Percentiles rank a stretch among this genome's conserved stretches.
Evolutionary conservation across 1,140 invertebrate species (phyloP).

Genomic region (Drosophila sp.): DNA sequence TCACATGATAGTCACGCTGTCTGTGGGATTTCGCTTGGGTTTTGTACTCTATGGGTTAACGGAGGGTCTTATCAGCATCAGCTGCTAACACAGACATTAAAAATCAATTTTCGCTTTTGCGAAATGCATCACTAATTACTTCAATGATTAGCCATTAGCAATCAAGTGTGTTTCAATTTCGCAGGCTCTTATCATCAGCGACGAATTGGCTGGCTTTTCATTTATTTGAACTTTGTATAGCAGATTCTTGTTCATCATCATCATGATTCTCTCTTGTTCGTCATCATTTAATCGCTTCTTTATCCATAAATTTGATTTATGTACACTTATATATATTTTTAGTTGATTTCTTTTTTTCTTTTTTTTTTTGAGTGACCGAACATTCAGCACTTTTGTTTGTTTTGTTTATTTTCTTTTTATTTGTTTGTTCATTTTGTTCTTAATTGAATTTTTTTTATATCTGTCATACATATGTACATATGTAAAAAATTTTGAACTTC

Average conservation of each 20-base stretch:
- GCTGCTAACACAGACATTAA: slow-evolving; percentile 4
- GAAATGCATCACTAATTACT: slow-evolving; percentile 12
- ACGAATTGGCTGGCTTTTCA: background rate
- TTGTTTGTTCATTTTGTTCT: slow-evolving; percentile 44
- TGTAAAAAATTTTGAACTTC: background rate
- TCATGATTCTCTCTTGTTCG: background rate
- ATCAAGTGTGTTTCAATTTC: slow-evolving; percentile 7
- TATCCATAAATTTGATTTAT: slow-evolving; percentile 58
- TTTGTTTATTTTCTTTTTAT: slow-evolving; percentile 6
- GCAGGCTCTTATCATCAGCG: slow-evolving; percentile 1
- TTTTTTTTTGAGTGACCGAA: slow-evolving; percentile 25
- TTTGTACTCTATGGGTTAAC: background rate
- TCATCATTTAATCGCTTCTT: slow-evolving; percentile 14
- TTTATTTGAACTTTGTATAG: background rate
- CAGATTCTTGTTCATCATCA: background rate
- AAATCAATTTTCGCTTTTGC: slow-evolving; percentile 8
- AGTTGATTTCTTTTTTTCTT: slow-evolving; percentile 19
- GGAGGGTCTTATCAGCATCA: background rate
- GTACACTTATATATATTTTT: slow-evolving; percentile 5
- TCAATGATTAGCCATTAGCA: slow-evolving; percentile 1
- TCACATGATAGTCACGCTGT: slow-evolving; percentile 60
- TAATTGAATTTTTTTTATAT: slow-evolving; percentile 4
- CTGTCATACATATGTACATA: background rate
- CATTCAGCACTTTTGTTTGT: slow-evolving; percentile 48
- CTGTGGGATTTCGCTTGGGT: slow-evolving; percentile 18